Evolutionary conservation across 2,113 vertebrate species (phyloP).

Genomic region (Poeciliopsis retropinna): DNA sequence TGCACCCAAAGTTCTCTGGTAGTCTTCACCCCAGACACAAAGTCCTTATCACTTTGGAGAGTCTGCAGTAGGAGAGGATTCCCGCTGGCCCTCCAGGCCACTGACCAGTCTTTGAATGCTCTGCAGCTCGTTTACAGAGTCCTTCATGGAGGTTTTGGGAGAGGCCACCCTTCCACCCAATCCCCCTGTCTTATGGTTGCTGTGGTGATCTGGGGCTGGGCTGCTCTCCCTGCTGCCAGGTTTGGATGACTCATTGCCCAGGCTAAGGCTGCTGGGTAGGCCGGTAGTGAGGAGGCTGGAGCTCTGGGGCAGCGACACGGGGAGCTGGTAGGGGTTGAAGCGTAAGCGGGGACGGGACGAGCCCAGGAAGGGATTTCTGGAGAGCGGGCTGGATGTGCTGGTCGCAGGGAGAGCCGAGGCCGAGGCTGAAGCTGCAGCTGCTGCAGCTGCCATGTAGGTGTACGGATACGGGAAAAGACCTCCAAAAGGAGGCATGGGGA

Average conservation of each 20-base stretch:
- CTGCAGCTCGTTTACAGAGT: constrained; percentile 95
- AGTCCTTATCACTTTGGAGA: constrained; percentile 89
- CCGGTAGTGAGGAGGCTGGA: constrained; percentile 88
- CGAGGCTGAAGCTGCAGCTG: constrained; percentile 90
- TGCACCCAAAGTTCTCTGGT: constrained; percentile 75
- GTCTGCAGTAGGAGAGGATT: constrained; percentile 85
- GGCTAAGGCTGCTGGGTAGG: constrained; percentile 81
- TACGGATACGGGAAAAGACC: constrained; percentile 98
- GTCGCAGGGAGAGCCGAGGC: constrained; percentile 90
- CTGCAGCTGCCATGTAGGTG: constrained; percentile 98
- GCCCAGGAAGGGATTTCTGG: constrained; percentile 92
- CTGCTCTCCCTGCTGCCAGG: constrained; percentile 88
- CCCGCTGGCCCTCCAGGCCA: constrained; percentile 92
- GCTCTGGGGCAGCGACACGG: constrained; percentile 89
- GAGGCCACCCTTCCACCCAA: constrained; percentile 79
- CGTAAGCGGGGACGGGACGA: constrained; percentile 90
- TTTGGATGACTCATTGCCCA: constrained; percentile 87
- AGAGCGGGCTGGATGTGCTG: constrained; percentile 85
- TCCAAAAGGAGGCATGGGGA: constrained; percentile 97
- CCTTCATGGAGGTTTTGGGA: constrained; percentile 89
- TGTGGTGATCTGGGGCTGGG: constrained; percentile 87
- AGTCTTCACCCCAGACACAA: constrained; percentile 50
- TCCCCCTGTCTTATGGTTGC: constrained; percentile 82
- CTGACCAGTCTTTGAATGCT: constrained; percentile 99
- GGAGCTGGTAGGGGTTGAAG: constrained; percentile 97